Evolutionary conservation across 2,113 vertebrate genomes (phyloP).

Genomic region (Phylloscopus whistleri): DNA sequence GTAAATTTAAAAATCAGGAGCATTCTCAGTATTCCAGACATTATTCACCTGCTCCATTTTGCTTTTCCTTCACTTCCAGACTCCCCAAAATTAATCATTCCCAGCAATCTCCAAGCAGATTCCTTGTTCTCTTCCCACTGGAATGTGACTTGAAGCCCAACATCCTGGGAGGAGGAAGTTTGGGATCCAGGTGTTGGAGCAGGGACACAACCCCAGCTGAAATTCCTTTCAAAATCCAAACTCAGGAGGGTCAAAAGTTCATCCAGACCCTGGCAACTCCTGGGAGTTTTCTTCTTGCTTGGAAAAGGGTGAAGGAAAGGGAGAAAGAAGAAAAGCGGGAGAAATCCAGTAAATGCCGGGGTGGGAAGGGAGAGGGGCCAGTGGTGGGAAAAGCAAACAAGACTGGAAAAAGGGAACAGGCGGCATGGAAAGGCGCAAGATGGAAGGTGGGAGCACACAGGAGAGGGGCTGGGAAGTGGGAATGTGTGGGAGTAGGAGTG

Average conservation of each 20-base stretch:
- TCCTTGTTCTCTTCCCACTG: not conserved
- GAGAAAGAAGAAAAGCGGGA: slow-evolving; percentile 2
- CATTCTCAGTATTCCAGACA: not conserved
- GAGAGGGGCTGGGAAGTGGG: not conserved
- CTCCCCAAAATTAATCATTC: fast-evolving
- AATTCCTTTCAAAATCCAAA: not conserved
- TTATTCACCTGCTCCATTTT: not conserved
- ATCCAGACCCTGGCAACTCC: not conserved
- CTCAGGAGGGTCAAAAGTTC: slow-evolving; percentile 46
- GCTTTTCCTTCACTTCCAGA: not conserved
- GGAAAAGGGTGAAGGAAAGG: slow-evolving; percentile 26
- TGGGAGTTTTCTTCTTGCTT: not conserved
- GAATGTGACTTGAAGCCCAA: not conserved
- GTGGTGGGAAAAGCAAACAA: slow-evolving; percentile 64
- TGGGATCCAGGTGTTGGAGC: not conserved
- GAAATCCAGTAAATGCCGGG: slow-evolving; percentile 47
- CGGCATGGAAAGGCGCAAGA: not conserved
- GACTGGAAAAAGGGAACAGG: not conserved
- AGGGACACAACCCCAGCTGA: not conserved
- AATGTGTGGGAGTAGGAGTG: not conserved
- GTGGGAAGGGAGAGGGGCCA: slow-evolving; percentile 37
- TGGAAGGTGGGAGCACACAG: not conserved
- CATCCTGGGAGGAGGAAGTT: fast-evolving
- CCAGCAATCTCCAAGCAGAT: not conserved
- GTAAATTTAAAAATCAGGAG: not conserved